Evolutionary conservation across 2,888 invertebrate species (phyloP).

Genomic region (Chrysodeixis includens): DNA sequence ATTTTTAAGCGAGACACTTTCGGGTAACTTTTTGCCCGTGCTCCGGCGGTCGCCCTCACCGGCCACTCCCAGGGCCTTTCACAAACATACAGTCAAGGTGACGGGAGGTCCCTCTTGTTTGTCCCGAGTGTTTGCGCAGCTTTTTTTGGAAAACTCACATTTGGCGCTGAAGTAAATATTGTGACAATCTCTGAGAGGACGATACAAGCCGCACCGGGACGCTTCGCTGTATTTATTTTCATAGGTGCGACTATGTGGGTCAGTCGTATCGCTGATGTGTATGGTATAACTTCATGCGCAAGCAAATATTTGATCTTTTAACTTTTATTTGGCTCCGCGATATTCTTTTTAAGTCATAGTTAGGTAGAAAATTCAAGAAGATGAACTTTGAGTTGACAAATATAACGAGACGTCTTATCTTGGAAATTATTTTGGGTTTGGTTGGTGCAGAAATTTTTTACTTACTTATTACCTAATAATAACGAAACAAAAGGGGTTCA

Average conservation of each 20-base stretch:
- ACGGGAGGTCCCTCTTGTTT: conserved; percentile 62
- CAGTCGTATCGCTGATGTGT: not conserved
- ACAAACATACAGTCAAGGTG: conserved; percentile 74
- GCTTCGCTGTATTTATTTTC: conserved; percentile 26
- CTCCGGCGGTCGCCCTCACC: conserved; percentile 58
- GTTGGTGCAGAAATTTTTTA: too few relatives aligned
- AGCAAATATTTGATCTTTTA: not conserved
- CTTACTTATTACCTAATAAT: conserved; percentile 2
- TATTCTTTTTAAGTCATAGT: too few relatives aligned
- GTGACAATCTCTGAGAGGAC: conserved; percentile 30
- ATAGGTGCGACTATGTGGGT: conserved; percentile 14
- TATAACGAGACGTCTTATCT: too few relatives aligned
- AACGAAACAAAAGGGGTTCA: not conserved
- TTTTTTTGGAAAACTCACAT: conserved; percentile 62
- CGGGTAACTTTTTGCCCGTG: conserved; percentile 58
- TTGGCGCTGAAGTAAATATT: conserved; percentile 56
- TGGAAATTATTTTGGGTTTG: too few relatives aligned
- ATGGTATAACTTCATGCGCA: not conserved
- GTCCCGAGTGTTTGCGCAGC: conserved; percentile 55
- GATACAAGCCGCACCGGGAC: conserved; percentile 16
- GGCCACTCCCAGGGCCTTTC: conserved; percentile 42
- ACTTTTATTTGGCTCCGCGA: too few relatives aligned
- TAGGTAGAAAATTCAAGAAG: too few relatives aligned
- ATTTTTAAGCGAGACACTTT: conserved; percentile 27
- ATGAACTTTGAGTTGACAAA: too few relatives aligned